Percentiles rank a stretch among this genome's conserved stretches.
phyloP scores from a whole-genome alignment of 2,888 invertebrate genomes.

The Hipparchia sbordonii region DNA sequence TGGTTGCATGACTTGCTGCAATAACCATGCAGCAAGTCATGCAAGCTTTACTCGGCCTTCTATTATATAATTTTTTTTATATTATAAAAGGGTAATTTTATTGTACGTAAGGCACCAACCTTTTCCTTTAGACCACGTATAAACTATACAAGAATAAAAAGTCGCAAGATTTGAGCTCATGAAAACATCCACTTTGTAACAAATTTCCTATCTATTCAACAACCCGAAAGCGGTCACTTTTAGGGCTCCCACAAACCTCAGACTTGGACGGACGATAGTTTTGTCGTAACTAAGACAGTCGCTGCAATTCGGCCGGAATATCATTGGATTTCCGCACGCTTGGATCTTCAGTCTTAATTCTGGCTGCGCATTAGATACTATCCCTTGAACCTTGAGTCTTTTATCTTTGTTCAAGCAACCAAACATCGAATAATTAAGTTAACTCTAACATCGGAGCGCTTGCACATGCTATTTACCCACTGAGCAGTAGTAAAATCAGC shows the following conservation, averaged over 20 bases:
- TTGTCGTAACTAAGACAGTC: background rate
- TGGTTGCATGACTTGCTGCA: background rate
- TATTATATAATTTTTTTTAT: background rate
- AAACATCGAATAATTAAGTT: no score
- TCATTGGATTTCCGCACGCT: background rate
- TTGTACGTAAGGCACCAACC: background rate
- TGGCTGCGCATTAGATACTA: background rate
- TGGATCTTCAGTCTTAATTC: background rate
- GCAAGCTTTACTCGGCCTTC: background rate
- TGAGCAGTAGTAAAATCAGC: background rate
- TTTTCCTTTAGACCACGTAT: slow-evolving; percentile 16
- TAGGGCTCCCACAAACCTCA: background rate
- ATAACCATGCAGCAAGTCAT: background rate
- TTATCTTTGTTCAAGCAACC: no score
- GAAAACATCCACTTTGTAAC: slow-evolving; percentile 53
- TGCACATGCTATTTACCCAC: no score
- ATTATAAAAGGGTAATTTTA: background rate
- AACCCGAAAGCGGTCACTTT: slow-evolving; percentile 68
- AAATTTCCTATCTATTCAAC: slow-evolving; percentile 72
- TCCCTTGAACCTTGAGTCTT: no score
- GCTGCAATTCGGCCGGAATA: background rate
- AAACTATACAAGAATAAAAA: slow-evolving; percentile 51
- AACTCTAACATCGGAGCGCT: no score
- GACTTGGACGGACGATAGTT: background rate
- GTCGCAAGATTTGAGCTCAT: slow-evolving; percentile 71